These are phyloP conservation scores for Excalfactoria chinensis DNA, from an alignment of 2,113 vertebrate species.

Conservation along the genomic window DNA sequence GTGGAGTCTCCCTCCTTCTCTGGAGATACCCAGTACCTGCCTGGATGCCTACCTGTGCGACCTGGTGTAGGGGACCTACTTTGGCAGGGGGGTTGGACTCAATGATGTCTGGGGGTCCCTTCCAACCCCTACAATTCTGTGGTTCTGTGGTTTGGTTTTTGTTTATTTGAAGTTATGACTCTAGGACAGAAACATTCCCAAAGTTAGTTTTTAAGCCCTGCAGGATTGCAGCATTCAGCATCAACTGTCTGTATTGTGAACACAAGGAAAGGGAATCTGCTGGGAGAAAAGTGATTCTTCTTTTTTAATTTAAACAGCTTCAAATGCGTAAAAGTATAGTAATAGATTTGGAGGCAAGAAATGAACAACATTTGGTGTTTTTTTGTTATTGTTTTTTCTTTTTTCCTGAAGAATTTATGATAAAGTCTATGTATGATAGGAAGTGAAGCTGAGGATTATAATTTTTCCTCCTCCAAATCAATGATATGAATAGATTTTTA, in stretches of 20 bases:
- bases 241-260: not conserved
- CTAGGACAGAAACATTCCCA: not conserved
- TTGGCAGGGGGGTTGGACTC: no score
- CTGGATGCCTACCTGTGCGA: no score
- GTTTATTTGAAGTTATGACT: not conserved
- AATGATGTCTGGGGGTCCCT: no score
- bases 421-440: not conserved
- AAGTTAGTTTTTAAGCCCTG: not conserved
- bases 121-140: no score
- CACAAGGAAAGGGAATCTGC: not conserved
- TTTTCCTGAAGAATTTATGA: not conserved
- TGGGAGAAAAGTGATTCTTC: not conserved
- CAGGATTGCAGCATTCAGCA: not conserved
- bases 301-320: not conserved
- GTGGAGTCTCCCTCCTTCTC: no score
- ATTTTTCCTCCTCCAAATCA: not conserved
- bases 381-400: not conserved
- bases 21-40: no score
- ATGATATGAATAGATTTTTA: not conserved
- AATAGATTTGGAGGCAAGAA: not conserved
- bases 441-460: not conserved
- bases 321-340: not conserved
- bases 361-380: not conserved
- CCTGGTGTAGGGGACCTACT: no score
- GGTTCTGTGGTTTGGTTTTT: not conserved